Percentiles rank a stretch among this genome's conserved stretches.
phyloP scores from a whole-genome alignment of 2,888 invertebrate species.

The Eupithecia subfuscata region DNA sequence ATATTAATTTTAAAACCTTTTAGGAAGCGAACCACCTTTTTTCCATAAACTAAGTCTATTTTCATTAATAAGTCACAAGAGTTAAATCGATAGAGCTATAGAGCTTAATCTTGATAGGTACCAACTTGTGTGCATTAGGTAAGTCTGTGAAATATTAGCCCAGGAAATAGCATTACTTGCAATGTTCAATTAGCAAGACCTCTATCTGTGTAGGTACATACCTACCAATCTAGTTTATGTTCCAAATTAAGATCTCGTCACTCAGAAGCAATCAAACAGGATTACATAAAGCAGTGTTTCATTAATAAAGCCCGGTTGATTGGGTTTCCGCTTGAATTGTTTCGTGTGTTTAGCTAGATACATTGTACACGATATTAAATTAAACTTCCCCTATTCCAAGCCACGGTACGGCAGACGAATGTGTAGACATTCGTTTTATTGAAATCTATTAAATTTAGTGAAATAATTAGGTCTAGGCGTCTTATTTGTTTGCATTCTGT shows the following conservation, averaged over 20 bases:
- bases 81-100: no score
- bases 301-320: slow-evolving; percentile 26
- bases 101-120: no score
- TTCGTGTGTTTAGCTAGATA: slow-evolving; percentile 5
- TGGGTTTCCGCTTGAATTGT: slow-evolving; percentile 19
- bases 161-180: no score
- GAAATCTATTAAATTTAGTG: not conserved
- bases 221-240: not conserved
- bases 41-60: no score
- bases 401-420: not conserved
- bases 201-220: not conserved
- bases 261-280: slow-evolving; percentile 23
- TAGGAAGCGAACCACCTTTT: no score
- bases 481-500: not conserved
- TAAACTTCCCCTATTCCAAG: not conserved
- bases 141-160: no score
- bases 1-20: no score
- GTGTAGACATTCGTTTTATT: not conserved
- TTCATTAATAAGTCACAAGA: no score
- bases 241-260: slow-evolving; percentile 18
- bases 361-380: slow-evolving; percentile 9
- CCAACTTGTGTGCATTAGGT: no score
- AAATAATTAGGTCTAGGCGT: no score
- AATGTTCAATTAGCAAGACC: not conserved
- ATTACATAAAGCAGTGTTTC: slow-evolving; percentile 25